phyloP scores from a whole-genome alignment of 2,797 vertebrate species.

The Pterois miles region DNA sequence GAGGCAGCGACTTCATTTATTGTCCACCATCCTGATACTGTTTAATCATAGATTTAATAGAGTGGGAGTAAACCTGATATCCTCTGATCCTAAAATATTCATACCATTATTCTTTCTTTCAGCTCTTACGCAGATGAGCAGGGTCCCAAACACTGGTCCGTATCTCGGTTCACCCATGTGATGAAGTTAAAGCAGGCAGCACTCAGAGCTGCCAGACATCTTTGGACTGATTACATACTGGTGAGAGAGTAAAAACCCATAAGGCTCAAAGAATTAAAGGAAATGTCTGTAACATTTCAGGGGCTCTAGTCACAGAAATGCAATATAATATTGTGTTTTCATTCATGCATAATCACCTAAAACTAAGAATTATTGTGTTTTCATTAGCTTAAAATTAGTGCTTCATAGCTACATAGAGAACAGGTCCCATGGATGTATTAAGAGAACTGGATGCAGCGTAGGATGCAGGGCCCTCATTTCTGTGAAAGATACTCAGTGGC shows the following conservation, averaged over 20 bases:
- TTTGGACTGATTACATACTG: slow-evolving; percentile 91
- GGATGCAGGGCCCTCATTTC: too few species aligned
- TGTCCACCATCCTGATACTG: background rate
- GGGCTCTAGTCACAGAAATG: too few species aligned
- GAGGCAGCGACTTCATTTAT: background rate
- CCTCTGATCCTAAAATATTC: background rate
- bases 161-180: slow-evolving; percentile 86
- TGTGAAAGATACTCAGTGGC: too few species aligned
- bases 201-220: slow-evolving; percentile 84
- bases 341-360: too few species aligned
- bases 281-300: too few species aligned
- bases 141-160: slow-evolving; percentile 90
- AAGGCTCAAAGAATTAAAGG: background rate
- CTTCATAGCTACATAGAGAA: too few species aligned
- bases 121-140: slow-evolving; percentile 89
- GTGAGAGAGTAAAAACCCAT: slow-evolving; percentile 70
- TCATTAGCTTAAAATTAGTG: too few species aligned
- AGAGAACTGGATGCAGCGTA: too few species aligned
- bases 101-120: background rate
- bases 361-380: too few species aligned
- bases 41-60: background rate
- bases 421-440: too few species aligned
- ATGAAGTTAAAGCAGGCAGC: slow-evolving; percentile 90
- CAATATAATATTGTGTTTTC: too few species aligned
- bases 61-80: background rate